Evolutionary conservation across 2,113 vertebrate species (phyloP).

Genomic region (Opisthocomus hoazin): DNA sequence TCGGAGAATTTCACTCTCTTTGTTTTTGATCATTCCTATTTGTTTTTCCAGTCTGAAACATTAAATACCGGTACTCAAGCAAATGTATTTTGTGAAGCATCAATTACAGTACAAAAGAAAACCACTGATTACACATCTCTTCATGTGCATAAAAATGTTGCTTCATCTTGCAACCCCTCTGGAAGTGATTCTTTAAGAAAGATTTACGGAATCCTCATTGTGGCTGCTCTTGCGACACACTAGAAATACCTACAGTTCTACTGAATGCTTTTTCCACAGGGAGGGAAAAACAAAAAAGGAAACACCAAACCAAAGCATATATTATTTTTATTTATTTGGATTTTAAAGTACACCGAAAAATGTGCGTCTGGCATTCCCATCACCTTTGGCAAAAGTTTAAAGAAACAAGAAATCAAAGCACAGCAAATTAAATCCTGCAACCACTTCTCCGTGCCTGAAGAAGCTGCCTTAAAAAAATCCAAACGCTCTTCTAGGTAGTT

Average conservation of each 20-base stretch:
- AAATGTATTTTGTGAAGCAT: constrained; percentile 16
- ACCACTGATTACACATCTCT: constrained; percentile 4
- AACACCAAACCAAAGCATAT: not conserved
- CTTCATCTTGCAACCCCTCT: not conserved
- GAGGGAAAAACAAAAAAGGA: fast-evolving
- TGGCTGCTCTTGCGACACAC: not conserved
- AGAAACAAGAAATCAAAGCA: constrained; percentile 26
- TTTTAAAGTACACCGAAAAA: not conserved
- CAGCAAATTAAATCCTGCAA: constrained; percentile 36
- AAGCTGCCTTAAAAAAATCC: not conserved
- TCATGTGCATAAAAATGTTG: not conserved
- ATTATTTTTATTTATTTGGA: constrained; percentile 12
- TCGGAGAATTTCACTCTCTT: constrained; percentile 27
- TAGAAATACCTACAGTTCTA: not conserved
- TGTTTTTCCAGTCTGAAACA: constrained; percentile 28
- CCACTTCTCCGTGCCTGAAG: not conserved
- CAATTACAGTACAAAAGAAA: constrained; percentile 4
- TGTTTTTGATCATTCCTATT: constrained; percentile 7
- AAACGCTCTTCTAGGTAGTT: not conserved
- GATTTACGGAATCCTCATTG: constrained; percentile 11
- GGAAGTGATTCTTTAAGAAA: not conserved
- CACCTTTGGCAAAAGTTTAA: constrained; percentile 56
- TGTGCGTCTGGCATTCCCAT: not conserved
- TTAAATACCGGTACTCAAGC: not conserved
- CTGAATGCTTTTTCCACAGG: not conserved